Conservation (phyloP, 2,888 invertebrate species). For the Eudasyphora cyanicolor region DNA sequence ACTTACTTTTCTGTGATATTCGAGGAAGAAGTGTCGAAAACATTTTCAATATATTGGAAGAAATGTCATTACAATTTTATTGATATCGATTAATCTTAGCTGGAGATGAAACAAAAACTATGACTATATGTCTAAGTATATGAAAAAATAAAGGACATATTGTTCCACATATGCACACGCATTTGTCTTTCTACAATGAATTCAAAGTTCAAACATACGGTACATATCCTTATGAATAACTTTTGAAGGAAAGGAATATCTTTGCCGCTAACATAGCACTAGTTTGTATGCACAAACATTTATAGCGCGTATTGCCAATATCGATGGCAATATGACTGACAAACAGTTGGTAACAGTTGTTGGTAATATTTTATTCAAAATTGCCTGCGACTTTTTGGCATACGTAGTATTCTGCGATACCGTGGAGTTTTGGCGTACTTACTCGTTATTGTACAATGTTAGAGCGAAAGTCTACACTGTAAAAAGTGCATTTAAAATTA, state of each 20-base stretch:
- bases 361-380: constrained; percentile 54
- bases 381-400: constrained; percentile 2
- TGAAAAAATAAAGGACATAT: background rate
- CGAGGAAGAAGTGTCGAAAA: background rate
- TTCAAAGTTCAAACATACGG: too few relatives aligned
- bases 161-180: background rate
- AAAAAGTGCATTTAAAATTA: too few relatives aligned
- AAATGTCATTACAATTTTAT: constrained; percentile 42
- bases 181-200: too few relatives aligned
- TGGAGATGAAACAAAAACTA: background rate
- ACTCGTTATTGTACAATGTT: too few relatives aligned
- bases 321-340: constrained; percentile 18
- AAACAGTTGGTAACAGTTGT: constrained; percentile 51
- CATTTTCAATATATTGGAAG: constrained; percentile 40
- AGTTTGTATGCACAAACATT: background rate
- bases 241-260: background rate
- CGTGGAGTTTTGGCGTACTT: background rate
- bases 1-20: background rate
- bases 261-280: too few relatives aligned
- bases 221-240: background rate
- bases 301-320: too few relatives aligned
- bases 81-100: constrained; percentile 43
- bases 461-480: too few relatives aligned
- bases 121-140: background rate
- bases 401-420: background rate